Percentiles rank a stretch among this genome's conserved stretches.
Conservation (phyloP, 2,113 vertebrate species). For the Rattus rattus region DNA sequence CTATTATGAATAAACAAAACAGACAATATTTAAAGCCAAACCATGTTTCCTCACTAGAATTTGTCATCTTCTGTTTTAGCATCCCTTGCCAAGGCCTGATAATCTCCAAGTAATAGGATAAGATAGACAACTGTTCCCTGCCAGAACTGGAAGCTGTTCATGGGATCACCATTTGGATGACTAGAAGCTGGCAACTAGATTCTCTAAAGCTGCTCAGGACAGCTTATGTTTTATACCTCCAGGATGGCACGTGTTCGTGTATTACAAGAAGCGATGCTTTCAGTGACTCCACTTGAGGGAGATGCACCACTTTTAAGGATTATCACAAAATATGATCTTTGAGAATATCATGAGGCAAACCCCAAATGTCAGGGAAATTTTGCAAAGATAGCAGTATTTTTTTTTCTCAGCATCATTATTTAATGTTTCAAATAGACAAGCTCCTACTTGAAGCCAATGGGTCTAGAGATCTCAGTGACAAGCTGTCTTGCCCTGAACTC, state of each 20-base stretch:
- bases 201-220: background rate
- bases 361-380: background rate
- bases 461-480: background rate
- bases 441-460: background rate
- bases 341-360: background rate
- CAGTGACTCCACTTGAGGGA: background rate
- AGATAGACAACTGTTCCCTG: background rate
- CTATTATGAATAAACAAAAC: background rate
- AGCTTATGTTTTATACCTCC: background rate
- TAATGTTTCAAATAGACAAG: background rate
- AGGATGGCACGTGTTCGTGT: background rate
- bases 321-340: background rate
- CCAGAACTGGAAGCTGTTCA: background rate
- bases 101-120: background rate
- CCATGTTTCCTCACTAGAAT: background rate
- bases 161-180: background rate
- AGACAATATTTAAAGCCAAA: slow-evolving; percentile 41
- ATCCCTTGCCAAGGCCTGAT: background rate
- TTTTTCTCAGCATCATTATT: background rate
- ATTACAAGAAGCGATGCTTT: background rate
- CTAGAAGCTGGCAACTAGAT: background rate
- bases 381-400: background rate
- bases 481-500: background rate
- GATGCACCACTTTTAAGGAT: background rate
- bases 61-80: background rate